These are phyloP conservation scores for Echinops telfairi DNA, from an alignment of 2,113 vertebrate species.

Conservation along the genomic window DNA sequence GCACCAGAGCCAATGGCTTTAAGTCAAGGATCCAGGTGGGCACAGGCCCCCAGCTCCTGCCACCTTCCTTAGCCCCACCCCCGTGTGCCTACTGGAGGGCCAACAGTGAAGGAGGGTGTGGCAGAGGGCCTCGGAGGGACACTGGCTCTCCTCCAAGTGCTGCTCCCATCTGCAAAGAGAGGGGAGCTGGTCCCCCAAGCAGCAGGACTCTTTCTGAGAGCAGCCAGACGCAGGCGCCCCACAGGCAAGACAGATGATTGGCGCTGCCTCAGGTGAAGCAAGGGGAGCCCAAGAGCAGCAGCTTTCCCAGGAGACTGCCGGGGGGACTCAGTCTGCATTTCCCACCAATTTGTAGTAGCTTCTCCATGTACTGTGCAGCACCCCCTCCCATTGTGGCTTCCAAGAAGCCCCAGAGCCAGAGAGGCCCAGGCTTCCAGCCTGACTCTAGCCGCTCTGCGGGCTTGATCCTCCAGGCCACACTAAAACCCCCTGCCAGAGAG, in stretches of 20 bases:
- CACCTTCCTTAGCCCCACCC: background rate
- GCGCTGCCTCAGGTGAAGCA: background rate
- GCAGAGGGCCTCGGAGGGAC: background rate
- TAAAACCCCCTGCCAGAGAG: too few species aligned
- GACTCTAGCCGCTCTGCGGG: background rate
- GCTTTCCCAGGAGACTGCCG: background rate
- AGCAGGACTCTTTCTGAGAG: background rate
- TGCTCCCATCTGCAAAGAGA: background rate
- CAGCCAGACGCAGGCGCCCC: background rate
- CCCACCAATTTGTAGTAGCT: background rate
- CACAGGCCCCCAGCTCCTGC: background rate
- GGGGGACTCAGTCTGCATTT: background rate
- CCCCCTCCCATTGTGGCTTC: background rate
- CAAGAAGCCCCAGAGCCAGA: background rate
- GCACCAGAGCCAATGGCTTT: conserved; percentile 28
- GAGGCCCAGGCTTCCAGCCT: background rate
- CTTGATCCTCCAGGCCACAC: too few species aligned
- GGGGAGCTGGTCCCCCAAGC: background rate
- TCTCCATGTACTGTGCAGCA: rapidly evolving
- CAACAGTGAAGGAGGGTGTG: background rate
- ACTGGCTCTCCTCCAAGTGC: background rate
- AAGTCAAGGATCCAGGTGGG: background rate
- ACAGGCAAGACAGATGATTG: rapidly evolving
- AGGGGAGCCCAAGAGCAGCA: background rate
- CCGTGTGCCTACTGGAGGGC: background rate